Evolutionary conservation across 2,113 vertebrate species (phyloP).

Genomic region (Limnothrissa miodon): DNA sequence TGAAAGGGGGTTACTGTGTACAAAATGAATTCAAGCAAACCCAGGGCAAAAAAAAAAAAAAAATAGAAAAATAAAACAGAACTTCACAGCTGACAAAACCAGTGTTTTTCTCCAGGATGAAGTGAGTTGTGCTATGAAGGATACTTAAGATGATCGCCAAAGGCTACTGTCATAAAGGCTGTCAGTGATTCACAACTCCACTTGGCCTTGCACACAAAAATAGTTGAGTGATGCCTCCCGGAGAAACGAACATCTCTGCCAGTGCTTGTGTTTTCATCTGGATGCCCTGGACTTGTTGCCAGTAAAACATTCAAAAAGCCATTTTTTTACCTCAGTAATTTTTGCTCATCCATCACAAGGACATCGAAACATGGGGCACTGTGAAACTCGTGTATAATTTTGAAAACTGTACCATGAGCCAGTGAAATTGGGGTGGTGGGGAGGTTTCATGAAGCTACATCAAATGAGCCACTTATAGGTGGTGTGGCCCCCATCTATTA

Average conservation of each 20-base stretch:
- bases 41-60: background rate
- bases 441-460: no score
- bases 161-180: constrained; percentile 26
- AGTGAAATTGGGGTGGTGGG: no score
- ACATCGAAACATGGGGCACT: no score
- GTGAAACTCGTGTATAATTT: no score
- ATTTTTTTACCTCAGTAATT: no score
- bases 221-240: constrained; percentile 10
- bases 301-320: background rate
- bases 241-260: background rate
- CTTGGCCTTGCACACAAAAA: constrained; percentile 21
- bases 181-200: constrained; percentile 14
- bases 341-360: no score
- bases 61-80: background rate
- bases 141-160: constrained; percentile 28
- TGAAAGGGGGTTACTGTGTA: background rate
- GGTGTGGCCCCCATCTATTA: no score
- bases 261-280: background rate
- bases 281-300: background rate
- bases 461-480: no score
- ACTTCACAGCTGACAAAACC: constrained; percentile 29
- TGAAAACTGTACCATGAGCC: no score
- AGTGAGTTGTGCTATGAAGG: constrained; percentile 15
- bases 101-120: background rate
- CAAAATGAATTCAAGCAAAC: constrained; percentile 26